Percentiles rank a stretch among this genome's conserved stretches.
phyloP scores from a whole-genome alignment of 2,113 vertebrate species.

The cattle (Bos taurus) region DNA sequence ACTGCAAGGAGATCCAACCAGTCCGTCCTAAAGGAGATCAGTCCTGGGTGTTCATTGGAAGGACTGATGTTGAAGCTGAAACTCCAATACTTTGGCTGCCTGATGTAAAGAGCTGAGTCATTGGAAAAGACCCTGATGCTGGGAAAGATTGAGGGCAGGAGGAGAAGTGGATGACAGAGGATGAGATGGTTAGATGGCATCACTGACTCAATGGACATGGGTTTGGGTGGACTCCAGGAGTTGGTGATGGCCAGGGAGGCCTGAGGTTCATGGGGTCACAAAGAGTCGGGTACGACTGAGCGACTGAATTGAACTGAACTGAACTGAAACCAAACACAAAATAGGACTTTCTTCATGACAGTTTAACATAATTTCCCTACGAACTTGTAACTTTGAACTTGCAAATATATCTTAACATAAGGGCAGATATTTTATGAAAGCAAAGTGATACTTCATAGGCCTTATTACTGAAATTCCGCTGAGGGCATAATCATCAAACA shows the following conservation, averaged over 20 bases:
- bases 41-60: not conserved
- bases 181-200: not conserved
- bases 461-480: not conserved
- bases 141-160: not conserved
- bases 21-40: not conserved
- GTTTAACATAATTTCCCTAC: not conserved
- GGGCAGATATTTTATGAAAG: not conserved
- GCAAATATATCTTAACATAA: not conserved
- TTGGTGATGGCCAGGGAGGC: not conserved
- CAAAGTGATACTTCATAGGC: not conserved
- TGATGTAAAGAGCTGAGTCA: not conserved
- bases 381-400: not conserved
- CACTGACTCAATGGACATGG: not conserved
- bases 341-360: not conserved
- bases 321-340: not conserved
- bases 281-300: not conserved
- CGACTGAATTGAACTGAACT: not conserved
- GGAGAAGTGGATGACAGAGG: not conserved
- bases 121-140: not conserved
- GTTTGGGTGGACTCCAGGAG: not conserved
- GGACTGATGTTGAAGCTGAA: not conserved
- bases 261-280: not conserved
- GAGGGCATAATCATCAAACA: not conserved
- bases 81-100: not conserved
- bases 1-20: not conserved